Conservation (phyloP, 1,140 invertebrate genomes). For the Philopotamus ludificatus region DNA sequence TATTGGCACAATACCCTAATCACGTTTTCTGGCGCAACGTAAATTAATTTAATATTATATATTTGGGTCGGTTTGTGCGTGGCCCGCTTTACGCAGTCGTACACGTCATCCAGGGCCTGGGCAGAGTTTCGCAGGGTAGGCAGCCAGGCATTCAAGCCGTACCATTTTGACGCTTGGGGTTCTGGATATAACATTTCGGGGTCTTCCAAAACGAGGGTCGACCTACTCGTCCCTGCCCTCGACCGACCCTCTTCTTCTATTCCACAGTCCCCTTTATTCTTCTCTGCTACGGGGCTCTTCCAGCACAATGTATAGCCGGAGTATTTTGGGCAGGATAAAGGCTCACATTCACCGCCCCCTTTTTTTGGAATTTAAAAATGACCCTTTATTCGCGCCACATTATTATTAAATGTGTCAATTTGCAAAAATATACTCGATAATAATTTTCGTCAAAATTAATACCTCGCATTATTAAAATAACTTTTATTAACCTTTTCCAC, state of each 20-base stretch:
- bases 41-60: too few species aligned
- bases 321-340: not conserved
- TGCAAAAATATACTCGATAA: too few species aligned
- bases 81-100: not conserved
- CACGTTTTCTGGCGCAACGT: too few species aligned
- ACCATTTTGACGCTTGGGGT: conserved; percentile 13
- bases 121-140: not conserved
- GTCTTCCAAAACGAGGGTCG: conserved; percentile 28
- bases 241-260: conserved; percentile 2
- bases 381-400: too few species aligned
- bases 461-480: too few species aligned
- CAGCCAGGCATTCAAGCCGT: conserved; percentile 18
- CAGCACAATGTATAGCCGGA: not conserved
- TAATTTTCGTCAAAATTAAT: too few species aligned
- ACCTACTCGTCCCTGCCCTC: conserved; percentile 16
- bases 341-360: not conserved
- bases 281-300: conserved; percentile 13
- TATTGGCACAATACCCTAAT: too few species aligned
- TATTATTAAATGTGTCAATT: too few species aligned
- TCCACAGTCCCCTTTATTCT: conserved; percentile 18
- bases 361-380: not conserved
- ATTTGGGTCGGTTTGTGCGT: too few species aligned
- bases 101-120: too few species aligned
- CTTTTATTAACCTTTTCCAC: too few species aligned
- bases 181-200: conserved; percentile 28